Conservation (phyloP, 2,113 vertebrate species). For the Perca fluviatilis region DNA sequence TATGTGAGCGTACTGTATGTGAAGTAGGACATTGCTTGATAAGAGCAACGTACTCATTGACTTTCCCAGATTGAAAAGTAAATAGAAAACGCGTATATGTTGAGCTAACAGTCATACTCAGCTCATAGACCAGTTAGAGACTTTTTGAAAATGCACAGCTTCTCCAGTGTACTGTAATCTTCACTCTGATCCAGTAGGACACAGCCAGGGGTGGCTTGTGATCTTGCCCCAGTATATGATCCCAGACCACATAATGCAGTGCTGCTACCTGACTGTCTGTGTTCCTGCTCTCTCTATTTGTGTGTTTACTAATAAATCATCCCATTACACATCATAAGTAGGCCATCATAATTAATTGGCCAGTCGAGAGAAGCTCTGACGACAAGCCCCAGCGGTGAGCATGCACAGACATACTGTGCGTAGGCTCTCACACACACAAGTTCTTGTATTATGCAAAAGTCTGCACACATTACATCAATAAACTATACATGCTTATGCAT, state of each 20-base stretch:
- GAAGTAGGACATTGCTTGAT: neutral
- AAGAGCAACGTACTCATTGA: slow-evolving; percentile 1
- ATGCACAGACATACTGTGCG: slow-evolving; percentile 43
- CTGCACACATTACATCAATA: slow-evolving; percentile 5
- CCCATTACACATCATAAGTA: slow-evolving; percentile 88
- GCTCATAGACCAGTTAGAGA: neutral
- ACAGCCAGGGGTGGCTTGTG: slow-evolving; percentile 76
- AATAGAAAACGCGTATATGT: neutral
- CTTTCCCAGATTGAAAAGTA: neutral
- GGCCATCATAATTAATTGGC: slow-evolving; percentile 89
- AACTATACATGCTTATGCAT: neutral
- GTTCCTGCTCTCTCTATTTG: slow-evolving; percentile 78
- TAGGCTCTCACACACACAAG: slow-evolving; percentile 40
- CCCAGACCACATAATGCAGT: slow-evolving; percentile 57
- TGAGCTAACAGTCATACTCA: neutral
- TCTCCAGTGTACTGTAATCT: slow-evolving; percentile 33
- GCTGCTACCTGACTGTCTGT: slow-evolving; percentile 69
- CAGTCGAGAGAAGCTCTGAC: slow-evolving; percentile 83
- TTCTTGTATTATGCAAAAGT: slow-evolving; percentile 39
- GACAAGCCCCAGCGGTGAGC: slow-evolving; percentile 78
- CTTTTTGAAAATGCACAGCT: slow-evolving; percentile 18
- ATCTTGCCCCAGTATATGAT: slow-evolving; percentile 72
- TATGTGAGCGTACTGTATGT: neutral
- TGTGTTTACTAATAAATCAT: slow-evolving; percentile 89
- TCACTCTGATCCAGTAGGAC: slow-evolving; percentile 58